These are phyloP conservation scores for Iguana delicatissima DNA, from an alignment of 2,797 vertebrate species.

Conservation along the genomic window DNA sequence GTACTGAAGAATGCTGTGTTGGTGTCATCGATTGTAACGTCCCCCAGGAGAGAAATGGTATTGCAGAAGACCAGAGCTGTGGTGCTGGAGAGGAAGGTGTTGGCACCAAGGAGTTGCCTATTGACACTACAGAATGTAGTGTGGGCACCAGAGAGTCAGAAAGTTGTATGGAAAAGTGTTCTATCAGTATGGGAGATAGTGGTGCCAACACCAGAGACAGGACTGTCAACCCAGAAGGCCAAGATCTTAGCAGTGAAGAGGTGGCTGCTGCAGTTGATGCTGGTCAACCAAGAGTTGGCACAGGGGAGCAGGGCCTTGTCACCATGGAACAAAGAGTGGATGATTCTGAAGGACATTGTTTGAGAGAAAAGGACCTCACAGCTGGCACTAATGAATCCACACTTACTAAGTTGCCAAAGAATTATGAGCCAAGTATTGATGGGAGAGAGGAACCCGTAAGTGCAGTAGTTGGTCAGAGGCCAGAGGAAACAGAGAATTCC, in stretches of 20 bases:
- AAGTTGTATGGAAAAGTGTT: background rate
- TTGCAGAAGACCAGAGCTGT: background rate
- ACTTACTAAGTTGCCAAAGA: background rate
- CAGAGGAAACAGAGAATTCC: slow-evolving; percentile 31
- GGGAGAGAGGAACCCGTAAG: background rate
- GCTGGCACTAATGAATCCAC: background rate
- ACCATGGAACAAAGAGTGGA: background rate
- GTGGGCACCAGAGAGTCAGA: background rate
- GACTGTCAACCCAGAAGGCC: background rate
- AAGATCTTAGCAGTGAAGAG: background rate
- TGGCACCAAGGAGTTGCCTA: background rate
- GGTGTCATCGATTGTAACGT: background rate
- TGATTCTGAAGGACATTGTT: background rate
- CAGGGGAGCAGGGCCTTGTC: background rate
- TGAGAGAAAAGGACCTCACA: background rate
- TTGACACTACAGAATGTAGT: background rate
- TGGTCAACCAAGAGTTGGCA: background rate
- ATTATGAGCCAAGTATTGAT: background rate
- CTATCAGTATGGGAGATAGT: background rate
- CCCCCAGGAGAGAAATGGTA: background rate
- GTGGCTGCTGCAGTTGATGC: background rate
- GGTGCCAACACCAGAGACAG: background rate
- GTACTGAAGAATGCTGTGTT: background rate
- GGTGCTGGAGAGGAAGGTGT: background rate
- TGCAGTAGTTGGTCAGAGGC: slow-evolving; percentile 9